phyloP scores from a whole-genome alignment of 1,140 invertebrate genomes.

The Colletes gigas region DNA sequence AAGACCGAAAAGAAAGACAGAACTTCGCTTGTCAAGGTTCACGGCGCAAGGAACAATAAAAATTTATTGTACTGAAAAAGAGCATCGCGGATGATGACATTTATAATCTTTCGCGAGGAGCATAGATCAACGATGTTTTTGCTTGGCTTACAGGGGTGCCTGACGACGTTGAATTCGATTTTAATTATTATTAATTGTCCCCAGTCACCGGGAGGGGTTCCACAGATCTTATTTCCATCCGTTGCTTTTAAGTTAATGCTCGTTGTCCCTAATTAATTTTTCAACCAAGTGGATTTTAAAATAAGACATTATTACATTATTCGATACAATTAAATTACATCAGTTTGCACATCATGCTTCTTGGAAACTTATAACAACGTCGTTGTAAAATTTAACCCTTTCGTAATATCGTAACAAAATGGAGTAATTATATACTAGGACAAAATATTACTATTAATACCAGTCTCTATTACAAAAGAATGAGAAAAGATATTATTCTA shows the following conservation, averaged over 20 bases:
- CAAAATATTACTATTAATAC: too few species aligned
- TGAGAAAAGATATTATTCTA: too few species aligned
- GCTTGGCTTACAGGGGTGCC: constrained; percentile 70
- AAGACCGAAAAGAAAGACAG: constrained; percentile 29
- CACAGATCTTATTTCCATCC: too few species aligned
- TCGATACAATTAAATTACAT: too few species aligned
- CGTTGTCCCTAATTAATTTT: constrained; percentile 1
- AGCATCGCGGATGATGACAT: constrained; percentile 58
- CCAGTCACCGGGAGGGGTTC: constrained; percentile 7
- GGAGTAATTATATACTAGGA: too few species aligned
- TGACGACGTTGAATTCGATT: constrained; percentile 71
- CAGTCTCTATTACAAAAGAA: too few species aligned
- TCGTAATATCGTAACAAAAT: too few species aligned
- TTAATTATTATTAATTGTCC: constrained; percentile 77
- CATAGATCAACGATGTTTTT: constrained; percentile 77
- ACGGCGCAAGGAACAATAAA: constrained; percentile 59
- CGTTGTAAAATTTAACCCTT: too few species aligned
- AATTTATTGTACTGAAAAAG: constrained; percentile 61
- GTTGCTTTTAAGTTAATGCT: neutral
- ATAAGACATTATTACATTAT: neutral
- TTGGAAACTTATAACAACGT: too few species aligned
- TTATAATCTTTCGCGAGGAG: constrained; percentile 68
- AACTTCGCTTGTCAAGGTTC: constrained; percentile 57
- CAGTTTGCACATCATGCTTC: too few species aligned
- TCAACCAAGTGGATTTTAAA: neutral